A percentile compares a stretch with the other conserved stretches of the same genome.
Evolutionary conservation across 1,140 invertebrate genomes (phyloP).

Genomic region (Drosophila nikananu): DNA sequence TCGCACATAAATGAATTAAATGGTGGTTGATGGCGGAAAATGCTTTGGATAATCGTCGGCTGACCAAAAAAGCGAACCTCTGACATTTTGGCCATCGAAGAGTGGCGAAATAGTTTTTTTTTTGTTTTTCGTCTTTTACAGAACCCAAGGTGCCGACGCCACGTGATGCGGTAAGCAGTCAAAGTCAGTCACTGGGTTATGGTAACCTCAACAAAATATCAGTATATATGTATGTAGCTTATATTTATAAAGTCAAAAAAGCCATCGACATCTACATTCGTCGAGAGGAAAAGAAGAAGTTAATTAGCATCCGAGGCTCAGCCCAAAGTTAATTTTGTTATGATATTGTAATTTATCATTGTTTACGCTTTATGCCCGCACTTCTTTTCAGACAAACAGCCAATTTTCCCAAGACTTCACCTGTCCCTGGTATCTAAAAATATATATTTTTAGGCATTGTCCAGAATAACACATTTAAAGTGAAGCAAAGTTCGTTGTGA

Average conservation of each 20-base stretch:
- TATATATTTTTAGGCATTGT: background rate
- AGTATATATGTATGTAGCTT: background rate
- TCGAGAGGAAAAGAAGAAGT: constrained; percentile 48
- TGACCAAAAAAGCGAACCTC: constrained; percentile 37
- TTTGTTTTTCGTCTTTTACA: constrained; percentile 30
- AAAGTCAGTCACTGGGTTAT: constrained; percentile 78
- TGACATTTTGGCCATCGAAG: constrained; percentile 56
- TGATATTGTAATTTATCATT: constrained; percentile 79
- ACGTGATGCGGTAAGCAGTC: constrained; percentile 50
- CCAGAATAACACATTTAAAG: background rate
- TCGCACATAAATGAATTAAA: constrained; percentile 34
- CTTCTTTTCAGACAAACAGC: constrained; percentile 50
- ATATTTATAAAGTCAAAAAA: constrained; percentile 19
- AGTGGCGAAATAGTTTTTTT: constrained; percentile 55
- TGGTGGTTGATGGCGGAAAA: constrained; percentile 51
- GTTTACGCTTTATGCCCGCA: constrained; percentile 72
- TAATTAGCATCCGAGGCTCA: constrained; percentile 62
- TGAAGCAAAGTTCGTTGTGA: background rate
- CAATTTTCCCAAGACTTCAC: constrained; percentile 51
- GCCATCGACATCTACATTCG: constrained; percentile 29
- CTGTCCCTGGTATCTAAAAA: constrained; percentile 16
- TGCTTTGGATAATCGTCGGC: constrained; percentile 64
- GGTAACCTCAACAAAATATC: constrained; percentile 27
- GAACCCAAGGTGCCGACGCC: constrained; percentile 56
- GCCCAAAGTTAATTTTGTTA: constrained; percentile 65